phyloP scores from a whole-genome alignment of 2,888 invertebrate genomes.

The Autographa gamma region DNA sequence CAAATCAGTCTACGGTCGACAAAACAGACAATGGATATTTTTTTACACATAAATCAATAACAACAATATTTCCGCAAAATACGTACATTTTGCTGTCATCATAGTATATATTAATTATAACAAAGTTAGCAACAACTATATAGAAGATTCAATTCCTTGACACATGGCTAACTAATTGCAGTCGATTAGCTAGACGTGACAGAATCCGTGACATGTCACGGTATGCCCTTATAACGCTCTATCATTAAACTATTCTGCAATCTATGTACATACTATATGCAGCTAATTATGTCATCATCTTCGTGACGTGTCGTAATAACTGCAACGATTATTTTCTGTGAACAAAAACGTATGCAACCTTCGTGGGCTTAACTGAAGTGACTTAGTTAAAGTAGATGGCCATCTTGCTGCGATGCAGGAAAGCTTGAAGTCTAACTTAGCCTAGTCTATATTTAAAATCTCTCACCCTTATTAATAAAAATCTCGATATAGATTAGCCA shows the following conservation, averaged over 20 bases:
- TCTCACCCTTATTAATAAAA: no score
- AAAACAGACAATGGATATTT: neutral
- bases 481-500: no score
- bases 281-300: constrained; percentile 52
- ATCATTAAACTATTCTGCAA: constrained; percentile 44
- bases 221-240: constrained; percentile 6
- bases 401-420: neutral
- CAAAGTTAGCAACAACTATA: no score
- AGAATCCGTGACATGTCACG: neutral
- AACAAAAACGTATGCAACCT: constrained; percentile 28
- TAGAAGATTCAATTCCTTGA: neutral
- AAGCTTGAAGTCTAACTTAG: no score
- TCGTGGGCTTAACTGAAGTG: constrained; percentile 26
- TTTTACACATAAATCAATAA: no score
- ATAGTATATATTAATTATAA: no score
- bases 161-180: neutral
- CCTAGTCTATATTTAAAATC: no score
- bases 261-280: constrained; percentile 46
- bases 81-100: no score
- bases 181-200: neutral
- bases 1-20: neutral
- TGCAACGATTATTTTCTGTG: constrained; percentile 42
- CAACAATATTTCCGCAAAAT: no score
- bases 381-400: constrained; percentile 1
- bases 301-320: constrained; percentile 44